phyloP scores from a whole-genome alignment of 2,113 vertebrate genomes.

The Microcebus tavaratra region DNA sequence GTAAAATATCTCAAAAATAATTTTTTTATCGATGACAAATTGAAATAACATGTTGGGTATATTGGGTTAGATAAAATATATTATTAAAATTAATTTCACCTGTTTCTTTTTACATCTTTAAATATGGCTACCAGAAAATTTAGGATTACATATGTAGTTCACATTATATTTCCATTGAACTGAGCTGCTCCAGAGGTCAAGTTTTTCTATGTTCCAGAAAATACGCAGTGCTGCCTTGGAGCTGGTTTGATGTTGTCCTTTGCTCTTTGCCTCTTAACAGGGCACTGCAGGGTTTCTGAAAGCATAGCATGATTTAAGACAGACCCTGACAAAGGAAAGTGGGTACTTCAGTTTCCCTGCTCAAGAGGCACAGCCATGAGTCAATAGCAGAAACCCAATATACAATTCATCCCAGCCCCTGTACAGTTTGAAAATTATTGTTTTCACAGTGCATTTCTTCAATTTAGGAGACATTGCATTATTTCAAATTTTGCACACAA shows the following conservation, averaged over 20 bases:
- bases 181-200: not conserved
- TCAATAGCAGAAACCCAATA: not conserved
- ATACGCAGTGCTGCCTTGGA: not conserved
- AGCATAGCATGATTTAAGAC: not conserved
- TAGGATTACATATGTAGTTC: not conserved
- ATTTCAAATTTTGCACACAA: not conserved
- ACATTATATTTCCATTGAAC: not conserved
- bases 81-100: not conserved
- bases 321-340: not conserved
- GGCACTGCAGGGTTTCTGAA: not conserved
- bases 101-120: not conserved
- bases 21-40: not conserved
- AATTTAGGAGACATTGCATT: not conserved
- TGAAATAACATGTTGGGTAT: not conserved
- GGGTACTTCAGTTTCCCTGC: not conserved
- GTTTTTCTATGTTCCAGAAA: not conserved
- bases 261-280: not conserved
- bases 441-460: not conserved
- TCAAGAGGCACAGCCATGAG: not conserved
- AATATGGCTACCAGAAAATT: not conserved
- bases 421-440: not conserved
- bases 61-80: not conserved
- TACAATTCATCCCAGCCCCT: not conserved
- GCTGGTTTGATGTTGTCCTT: not conserved
- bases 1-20: not conserved